Evolutionary conservation across 1,140 invertebrate species (phyloP), one percentile per base, ranked within the genome.

Genomic region (Drosophila jambulina): DNA sequence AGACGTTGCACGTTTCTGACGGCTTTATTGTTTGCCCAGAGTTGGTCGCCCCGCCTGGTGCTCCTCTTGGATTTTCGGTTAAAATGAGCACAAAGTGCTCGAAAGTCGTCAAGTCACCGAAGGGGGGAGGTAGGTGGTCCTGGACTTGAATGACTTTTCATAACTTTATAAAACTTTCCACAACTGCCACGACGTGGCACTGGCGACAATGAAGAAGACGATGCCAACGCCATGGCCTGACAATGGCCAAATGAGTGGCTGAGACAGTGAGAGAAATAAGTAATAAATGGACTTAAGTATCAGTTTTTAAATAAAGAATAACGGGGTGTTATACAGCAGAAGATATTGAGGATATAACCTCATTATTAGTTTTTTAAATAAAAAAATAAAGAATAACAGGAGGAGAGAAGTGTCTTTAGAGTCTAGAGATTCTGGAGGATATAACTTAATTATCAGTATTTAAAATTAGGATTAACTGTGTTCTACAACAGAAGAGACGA

Each of bases 141-240:
- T 63, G 77, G 78, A 88, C 84, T 87, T 87, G 84, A 87, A 87
- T 87, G 84, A 87, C 84, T 87, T 87, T 87, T 87, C 84, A 87
- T 87, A 87, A 85, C 82, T 85, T 85, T 85, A 85, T 84, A 84
- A 84, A 85, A 85, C 74, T 84, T 85, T 84, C 53, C 53, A 38
- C 53, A 56, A 70, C 82, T 65, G 67, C 83, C 83, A 75, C 25
- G 38, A 74, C 53, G 34, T 25, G 68, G 32, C 38, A 45, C 23
- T 21, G 25, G 40, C 49, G 61, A 80, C 74, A 71, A 87, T 82
- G 82, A 80, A 83, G 77, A 83, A 83, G 76, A 80, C 46, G 54
- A 15, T 54, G 51, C 32, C 32, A 5, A 42, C 9, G 54, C 6
- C 23, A 23, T 64, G 36, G 77, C 80, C 64, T 60, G 79, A 86